Evolutionary conservation across 2,113 vertebrate species (phyloP).

Genomic region (Ammodytes marinus): DNA sequence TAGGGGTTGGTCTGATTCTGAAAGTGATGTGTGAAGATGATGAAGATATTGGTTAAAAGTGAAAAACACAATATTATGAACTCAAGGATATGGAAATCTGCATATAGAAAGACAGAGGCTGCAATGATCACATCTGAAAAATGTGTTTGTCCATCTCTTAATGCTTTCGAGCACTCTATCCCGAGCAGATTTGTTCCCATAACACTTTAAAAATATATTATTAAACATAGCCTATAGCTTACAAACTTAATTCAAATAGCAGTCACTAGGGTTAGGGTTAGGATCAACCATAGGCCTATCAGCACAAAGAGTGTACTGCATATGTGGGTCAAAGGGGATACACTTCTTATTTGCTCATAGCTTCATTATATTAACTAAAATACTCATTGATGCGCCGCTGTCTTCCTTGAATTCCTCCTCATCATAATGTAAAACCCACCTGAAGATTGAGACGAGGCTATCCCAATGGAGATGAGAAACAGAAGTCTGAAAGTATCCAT

Average conservation of each 20-base stretch:
- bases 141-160: too few species aligned
- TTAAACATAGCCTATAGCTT: too few species aligned
- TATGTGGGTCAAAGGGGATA: not conserved
- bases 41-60: not conserved
- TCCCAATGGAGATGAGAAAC: constrained; percentile 13
- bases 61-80: not conserved
- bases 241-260: too few species aligned
- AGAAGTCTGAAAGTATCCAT: constrained; percentile 44
- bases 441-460: not conserved
- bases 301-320: not conserved
- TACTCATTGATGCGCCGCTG: not conserved
- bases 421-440: constrained; percentile 33
- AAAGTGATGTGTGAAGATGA: not conserved
- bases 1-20: not conserved
- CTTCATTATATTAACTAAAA: not conserved
- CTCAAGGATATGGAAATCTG: not conserved
- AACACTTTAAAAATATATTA: too few species aligned
- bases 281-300: not conserved
- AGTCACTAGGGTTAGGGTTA: too few species aligned
- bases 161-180: too few species aligned
- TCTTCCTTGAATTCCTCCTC: not conserved
- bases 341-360: not conserved
- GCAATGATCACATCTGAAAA: not conserved
- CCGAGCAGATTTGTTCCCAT: too few species aligned
- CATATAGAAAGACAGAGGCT: not conserved